phyloP scores from a whole-genome alignment of 2,888 invertebrate species.

The Furcula furcula region DNA sequence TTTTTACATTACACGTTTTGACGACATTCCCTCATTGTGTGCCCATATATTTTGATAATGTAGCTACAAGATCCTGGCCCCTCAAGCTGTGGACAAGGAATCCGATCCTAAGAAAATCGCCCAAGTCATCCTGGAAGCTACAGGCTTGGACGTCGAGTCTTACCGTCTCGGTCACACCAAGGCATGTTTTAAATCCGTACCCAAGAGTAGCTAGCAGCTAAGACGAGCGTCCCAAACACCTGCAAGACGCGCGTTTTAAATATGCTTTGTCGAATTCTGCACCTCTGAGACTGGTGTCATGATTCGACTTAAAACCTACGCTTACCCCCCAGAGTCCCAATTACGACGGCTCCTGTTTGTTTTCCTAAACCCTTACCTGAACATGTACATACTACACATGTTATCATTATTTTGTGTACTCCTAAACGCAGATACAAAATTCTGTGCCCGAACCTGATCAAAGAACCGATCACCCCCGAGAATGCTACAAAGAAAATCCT shows the following conservation, averaged over 20 bases:
- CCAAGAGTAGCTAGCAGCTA: constrained; percentile 62
- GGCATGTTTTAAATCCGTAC: constrained; percentile 85
- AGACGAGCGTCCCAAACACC: constrained; percentile 45
- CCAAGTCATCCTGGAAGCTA: constrained; percentile 89
- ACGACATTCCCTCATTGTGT: constrained; percentile 62
- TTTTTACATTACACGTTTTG: constrained; percentile 24
- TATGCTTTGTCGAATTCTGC: constrained; percentile 56
- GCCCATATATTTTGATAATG: constrained; percentile 74
- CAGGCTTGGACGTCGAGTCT: constrained; percentile 93
- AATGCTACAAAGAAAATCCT: constrained; percentile 92
- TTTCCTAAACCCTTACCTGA: constrained; percentile 39
- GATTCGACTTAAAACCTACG: constrained; percentile 48
- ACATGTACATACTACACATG: constrained; percentile 42
- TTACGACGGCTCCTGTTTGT: constrained; percentile 62
- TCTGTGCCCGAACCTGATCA: constrained; percentile 96
- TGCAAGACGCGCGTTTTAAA: constrained; percentile 49
- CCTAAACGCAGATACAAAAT: constrained; percentile 97
- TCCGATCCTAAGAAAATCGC: constrained; percentile 92
- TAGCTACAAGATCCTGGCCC: constrained; percentile 99
- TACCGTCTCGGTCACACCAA: constrained; percentile 99
- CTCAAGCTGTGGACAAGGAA: constrained; percentile 90
- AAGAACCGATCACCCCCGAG: constrained; percentile 86
- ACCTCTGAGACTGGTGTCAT: constrained; percentile 60
- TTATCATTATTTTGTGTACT: constrained; percentile 62
- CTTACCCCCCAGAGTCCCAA: constrained; percentile 59